Conservation (phyloP, 2,797 vertebrate species). For the Acropternis orthonyx region DNA sequence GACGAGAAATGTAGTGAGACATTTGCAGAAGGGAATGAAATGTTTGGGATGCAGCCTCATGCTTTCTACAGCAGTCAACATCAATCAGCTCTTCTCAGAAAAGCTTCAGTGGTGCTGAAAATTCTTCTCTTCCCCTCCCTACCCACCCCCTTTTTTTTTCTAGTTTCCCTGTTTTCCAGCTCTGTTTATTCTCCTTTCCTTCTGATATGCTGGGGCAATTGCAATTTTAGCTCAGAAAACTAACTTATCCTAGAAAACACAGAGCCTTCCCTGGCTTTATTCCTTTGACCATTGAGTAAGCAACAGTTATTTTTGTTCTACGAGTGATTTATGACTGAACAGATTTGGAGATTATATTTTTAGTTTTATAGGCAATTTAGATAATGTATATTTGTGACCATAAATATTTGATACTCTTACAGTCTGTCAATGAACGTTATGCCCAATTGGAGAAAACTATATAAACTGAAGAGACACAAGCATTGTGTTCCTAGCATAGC, state of each 20-base stretch:
- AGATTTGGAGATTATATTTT: constrained; percentile 52
- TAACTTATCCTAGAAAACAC: constrained; percentile 74
- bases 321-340: constrained; percentile 31
- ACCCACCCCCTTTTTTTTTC: not conserved
- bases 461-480: not conserved
- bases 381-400: not conserved
- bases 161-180: not conserved
- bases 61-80: constrained; percentile 69
- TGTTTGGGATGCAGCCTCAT: constrained; percentile 67
- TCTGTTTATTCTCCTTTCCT: not conserved
- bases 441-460: not conserved
- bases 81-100: constrained; percentile 83
- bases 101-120: constrained; percentile 38
- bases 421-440: not conserved
- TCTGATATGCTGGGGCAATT: not conserved
- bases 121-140: not conserved
- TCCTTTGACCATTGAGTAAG: not conserved
- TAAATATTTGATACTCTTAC: not conserved
- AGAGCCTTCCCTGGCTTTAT: constrained; percentile 19
- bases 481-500: not conserved
- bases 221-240: constrained; percentile 43
- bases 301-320: constrained; percentile 42
- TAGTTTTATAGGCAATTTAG: constrained; percentile 33
- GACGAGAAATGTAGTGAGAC: constrained; percentile 40
- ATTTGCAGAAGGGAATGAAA: constrained; percentile 73